Evolutionary conservation across 2,113 vertebrate genomes (phyloP).

Genomic region (Oncorhynchus nerka): DNA sequence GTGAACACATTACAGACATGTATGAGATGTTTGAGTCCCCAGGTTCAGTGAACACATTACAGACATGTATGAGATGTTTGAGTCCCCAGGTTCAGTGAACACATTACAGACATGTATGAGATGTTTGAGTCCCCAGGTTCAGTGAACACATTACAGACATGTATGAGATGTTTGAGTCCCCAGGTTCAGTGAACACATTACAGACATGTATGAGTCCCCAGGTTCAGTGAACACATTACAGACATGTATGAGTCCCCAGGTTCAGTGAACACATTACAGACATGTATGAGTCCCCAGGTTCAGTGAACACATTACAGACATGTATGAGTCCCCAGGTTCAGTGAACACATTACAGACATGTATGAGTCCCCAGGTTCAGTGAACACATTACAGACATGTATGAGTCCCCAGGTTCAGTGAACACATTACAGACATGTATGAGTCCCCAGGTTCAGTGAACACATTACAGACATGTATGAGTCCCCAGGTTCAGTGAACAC

Average conservation of each 20-base stretch:
- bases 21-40: slow-evolving; percentile 55
- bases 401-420: slow-evolving; percentile 57
- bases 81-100: no score
- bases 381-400: no score
- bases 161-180: slow-evolving; percentile 93
- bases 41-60: slow-evolving; percentile 52
- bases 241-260: slow-evolving; percentile 48
- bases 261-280: slow-evolving; percentile 53
- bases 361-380: no score
- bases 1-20: slow-evolving; percentile 43
- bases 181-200: slow-evolving; percentile 58
- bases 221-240: no score
- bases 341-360: no score
- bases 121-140: slow-evolving; percentile 57
- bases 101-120: slow-evolving; percentile 50
- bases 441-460: slow-evolving; percentile 52
- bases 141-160: slow-evolving; percentile 38
- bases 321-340: no score
- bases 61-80: background rate
- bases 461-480: slow-evolving; percentile 22
- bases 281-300: slow-evolving; percentile 55
- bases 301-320: slow-evolving; percentile 26
- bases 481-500: slow-evolving; percentile 71
- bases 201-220: slow-evolving; percentile 37
- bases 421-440: slow-evolving; percentile 43